Base-by-base conservation (phyloP, 2,113 vertebrate genomes). In the Entomyzon cyanotis region DNA sequence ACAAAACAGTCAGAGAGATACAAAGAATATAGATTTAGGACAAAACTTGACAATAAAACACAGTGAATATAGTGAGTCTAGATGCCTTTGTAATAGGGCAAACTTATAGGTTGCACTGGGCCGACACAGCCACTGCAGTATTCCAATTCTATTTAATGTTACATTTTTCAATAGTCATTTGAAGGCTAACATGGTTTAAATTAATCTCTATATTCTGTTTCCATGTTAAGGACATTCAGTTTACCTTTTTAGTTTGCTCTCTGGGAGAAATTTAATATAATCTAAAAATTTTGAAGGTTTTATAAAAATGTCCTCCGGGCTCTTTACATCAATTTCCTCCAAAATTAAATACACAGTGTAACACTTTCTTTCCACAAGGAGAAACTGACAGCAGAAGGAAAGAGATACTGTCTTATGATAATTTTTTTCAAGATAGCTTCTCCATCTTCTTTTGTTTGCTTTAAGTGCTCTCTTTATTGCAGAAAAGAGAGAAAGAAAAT, bases 91-190 rank as follows among this genome's bases (percentile, higher is more conserved):
- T 74, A 58, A 81, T 35, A 58, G 24, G 8, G 7, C 58, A 60
- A 24, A 75, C 4, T 21, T 63, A 27, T 0, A 41, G 3, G 16
- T 35, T 75, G n/a, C 5, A 15, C 15, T 41, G 21, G 1, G 3
- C 14, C 35, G 30, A 53, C 30, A 62, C 17, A 53, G 12, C 7
- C 9, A 37, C 14, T 58, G 22, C 25, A 33, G 4, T 23, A 62
- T 49, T 59, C 33, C 39, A 67, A 8, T 69, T 16, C 9, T 30
- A 60, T 59, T 89, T 70, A 50, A 37, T 87, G 9, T 69, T 62
- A 55, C 12, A n/a, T 21, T 33, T 16, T 55, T 64, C 65, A 50
- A 41, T 44, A 87, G 44, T 9, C 1, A 41, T 42, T 33, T 96
- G 44, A 80, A 35, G 19, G 50, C 23, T 91, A 58, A 47, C 7